Evolutionary conservation across 1,140 invertebrate species (phyloP).

Genomic region (Drosophila punjabiensis): DNA sequence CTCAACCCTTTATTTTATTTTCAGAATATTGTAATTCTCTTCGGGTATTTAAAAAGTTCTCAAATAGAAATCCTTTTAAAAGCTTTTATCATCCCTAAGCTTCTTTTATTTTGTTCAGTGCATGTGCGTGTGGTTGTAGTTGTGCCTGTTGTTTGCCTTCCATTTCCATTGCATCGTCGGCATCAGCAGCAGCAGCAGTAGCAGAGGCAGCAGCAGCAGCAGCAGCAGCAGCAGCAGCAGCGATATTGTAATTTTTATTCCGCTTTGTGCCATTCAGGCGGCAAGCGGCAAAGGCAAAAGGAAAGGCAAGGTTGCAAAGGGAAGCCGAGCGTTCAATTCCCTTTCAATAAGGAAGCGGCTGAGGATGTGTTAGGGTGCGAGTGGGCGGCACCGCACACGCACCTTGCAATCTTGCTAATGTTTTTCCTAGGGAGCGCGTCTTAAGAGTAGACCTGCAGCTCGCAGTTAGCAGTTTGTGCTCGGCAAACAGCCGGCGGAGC

Average conservation of each 20-base stretch:
- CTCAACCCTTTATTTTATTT: no score
- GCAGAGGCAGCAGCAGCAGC: constrained; percentile 55
- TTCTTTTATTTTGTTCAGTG: constrained; percentile 4
- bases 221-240: constrained; percentile 49
- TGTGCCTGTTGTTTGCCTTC: constrained; percentile 65
- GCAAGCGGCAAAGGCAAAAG: constrained; percentile 45
- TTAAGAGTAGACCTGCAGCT: constrained; percentile 37
- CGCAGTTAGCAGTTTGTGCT: constrained; percentile 61
- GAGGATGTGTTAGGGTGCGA: background rate
- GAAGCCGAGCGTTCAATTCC: constrained; percentile 75
- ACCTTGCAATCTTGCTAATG: constrained; percentile 84
- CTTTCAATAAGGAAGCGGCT: constrained; percentile 61
- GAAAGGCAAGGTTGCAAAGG: constrained; percentile 22
- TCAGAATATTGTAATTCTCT: no score
- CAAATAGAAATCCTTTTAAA: background rate
- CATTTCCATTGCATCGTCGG: constrained; percentile 57
- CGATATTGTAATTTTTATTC: constrained; percentile 83
- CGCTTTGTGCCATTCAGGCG: constrained; percentile 69
- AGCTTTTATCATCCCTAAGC: no score
- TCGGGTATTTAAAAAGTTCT: no score
- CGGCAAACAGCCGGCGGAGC: constrained; percentile 63
- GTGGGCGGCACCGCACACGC: constrained; percentile 62
- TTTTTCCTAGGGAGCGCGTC: constrained; percentile 65
- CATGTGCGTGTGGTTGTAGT: constrained; percentile 45
- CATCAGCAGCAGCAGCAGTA: constrained; percentile 43